These are phyloP conservation scores for Aethes cnicana DNA, from an alignment of 2,888 invertebrate species.

Conservation along the genomic window DNA sequence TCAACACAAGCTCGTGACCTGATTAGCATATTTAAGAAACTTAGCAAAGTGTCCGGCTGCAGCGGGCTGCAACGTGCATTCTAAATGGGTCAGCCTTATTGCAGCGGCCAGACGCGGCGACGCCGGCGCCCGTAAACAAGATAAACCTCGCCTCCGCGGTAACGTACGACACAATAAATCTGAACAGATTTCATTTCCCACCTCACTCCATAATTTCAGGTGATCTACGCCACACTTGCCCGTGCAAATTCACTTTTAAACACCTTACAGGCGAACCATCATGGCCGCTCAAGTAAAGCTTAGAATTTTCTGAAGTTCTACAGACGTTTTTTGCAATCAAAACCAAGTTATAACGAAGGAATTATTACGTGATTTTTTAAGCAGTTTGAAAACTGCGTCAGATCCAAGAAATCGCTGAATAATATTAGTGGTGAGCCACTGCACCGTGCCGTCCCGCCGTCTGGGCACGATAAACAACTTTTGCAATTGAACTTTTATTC, in stretches of 20 bases:
- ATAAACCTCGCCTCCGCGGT: conserved; percentile 50
- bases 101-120: conserved; percentile 48
- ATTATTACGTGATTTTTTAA: neutral
- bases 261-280: conserved; percentile 29
- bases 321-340: no score
- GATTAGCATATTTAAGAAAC: conserved; percentile 22
- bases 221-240: conserved; percentile 47
- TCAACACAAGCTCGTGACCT: neutral
- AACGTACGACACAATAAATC: conserved; percentile 62
- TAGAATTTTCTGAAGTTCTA: no score
- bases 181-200: conserved; percentile 58
- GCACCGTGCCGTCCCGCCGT: conserved; percentile 53
- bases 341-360: no score
- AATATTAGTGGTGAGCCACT: conserved; percentile 38
- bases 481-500: conserved; percentile 78
- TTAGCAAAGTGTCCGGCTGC: conserved; percentile 21
- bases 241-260: conserved; percentile 40
- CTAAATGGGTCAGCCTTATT: conserved; percentile 37
- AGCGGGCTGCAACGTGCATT: conserved; percentile 21
- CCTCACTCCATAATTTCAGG: conserved; percentile 49
- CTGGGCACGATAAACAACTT: conserved; percentile 72
- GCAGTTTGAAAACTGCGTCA: neutral
- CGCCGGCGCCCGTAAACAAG: conserved; percentile 64
- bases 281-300: neutral
- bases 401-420: neutral